phyloP scores from a whole-genome alignment of 2,797 vertebrate species.

The Halcyon badia region DNA sequence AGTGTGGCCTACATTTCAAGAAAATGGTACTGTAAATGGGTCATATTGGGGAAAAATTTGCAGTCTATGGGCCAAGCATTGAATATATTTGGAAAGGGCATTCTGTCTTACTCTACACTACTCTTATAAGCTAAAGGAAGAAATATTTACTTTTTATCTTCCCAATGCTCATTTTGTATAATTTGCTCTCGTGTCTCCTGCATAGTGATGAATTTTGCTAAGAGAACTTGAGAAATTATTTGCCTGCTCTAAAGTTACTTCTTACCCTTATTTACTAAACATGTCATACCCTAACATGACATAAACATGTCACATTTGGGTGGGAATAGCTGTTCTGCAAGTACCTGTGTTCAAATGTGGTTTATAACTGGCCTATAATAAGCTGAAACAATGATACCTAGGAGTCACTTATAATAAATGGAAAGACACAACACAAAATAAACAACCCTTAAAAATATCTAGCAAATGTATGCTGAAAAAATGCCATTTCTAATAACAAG shows the following conservation, averaged over 20 bases:
- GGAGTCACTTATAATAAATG: neutral
- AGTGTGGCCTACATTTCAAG: neutral
- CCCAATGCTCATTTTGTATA: neutral
- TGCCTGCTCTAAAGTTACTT: neutral
- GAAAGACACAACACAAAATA: neutral
- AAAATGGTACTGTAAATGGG: neutral
- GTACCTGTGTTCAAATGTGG: neutral
- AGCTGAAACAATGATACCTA: neutral
- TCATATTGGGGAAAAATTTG: neutral
- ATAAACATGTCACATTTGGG: neutral
- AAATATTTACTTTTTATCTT: neutral
- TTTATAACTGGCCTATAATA: neutral
- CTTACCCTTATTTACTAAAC: neutral
- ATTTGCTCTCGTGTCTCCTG: neutral
- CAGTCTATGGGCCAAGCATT: neutral
- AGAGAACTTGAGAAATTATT: neutral
- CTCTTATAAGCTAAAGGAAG: neutral
- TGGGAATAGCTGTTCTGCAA: neutral
- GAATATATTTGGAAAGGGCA: neutral
- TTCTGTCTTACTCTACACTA: neutral
- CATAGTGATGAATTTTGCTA: neutral
- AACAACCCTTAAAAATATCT: neutral
- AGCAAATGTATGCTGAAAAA: neutral
- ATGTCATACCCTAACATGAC: neutral
- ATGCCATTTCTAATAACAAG: neutral